Evolutionary conservation across 2,797 vertebrate genomes (phyloP).

Genomic region (Leptoclinus maculatus): DNA sequence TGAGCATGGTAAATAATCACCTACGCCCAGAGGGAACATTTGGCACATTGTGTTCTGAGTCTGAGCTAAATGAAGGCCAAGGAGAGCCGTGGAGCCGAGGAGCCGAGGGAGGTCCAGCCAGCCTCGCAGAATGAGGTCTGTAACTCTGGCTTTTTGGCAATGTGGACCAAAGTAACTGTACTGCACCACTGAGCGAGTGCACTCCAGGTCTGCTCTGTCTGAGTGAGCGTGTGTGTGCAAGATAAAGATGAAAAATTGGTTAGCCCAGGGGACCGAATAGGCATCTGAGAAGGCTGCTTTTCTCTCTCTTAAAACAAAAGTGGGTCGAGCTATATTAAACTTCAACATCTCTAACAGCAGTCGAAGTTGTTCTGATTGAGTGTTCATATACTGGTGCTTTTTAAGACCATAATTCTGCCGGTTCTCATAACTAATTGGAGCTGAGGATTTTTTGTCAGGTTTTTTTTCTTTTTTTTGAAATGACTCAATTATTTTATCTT

Average conservation of each 20-base stretch:
- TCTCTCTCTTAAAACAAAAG: constrained; percentile 69
- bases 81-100: constrained; percentile 31
- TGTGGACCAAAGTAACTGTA: constrained; percentile 43
- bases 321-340: constrained; percentile 77
- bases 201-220: constrained; percentile 46
- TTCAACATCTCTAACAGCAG: constrained; percentile 53
- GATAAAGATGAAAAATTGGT: constrained; percentile 58
- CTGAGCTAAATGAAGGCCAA: constrained; percentile 64
- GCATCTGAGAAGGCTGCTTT: constrained; percentile 50
- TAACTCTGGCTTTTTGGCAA: constrained; percentile 47
- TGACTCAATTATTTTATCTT: neutral
- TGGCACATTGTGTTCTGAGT: constrained; percentile 58
- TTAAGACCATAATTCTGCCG: neutral
- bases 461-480: neutral
- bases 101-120: constrained; percentile 40
- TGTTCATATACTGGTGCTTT: constrained; percentile 28
- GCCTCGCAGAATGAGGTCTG: constrained; percentile 39
- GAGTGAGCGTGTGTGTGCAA: constrained; percentile 34
- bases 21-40: constrained; percentile 53
- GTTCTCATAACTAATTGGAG: neutral
- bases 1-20: constrained; percentile 64
- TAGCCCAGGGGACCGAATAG: constrained; percentile 55
- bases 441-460: neutral
- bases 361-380: constrained; percentile 46
- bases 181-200: constrained; percentile 52